Conservation (phyloP, 2,888 invertebrate species). For the Drosophila nr. fundita region DNA sequence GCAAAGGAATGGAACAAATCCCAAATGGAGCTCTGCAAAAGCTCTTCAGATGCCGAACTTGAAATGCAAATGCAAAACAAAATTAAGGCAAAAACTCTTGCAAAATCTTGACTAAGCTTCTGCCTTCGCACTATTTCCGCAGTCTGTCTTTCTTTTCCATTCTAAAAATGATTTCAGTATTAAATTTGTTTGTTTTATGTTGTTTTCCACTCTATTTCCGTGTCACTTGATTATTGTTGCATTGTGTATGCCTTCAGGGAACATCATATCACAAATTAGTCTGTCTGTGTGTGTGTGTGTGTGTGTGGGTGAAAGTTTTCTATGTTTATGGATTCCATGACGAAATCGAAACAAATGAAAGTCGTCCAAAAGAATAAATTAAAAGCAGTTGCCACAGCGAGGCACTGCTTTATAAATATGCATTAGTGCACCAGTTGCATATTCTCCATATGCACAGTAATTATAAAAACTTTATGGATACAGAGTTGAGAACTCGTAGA, state of each 20-base stretch:
- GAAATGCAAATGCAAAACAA: conserved; percentile 33
- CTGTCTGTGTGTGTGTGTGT: conserved; percentile 1
- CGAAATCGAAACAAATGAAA: conserved; percentile 74
- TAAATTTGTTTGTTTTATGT: conserved; percentile 22
- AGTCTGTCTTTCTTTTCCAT: conserved; percentile 13
- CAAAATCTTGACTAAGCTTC: conserved; percentile 36
- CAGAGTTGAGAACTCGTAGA: neutral
- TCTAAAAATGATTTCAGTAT: conserved; percentile 35
- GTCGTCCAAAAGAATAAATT: conserved; percentile 72
- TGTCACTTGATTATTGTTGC: conserved; percentile 33
- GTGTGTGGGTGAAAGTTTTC: conserved; percentile 17
- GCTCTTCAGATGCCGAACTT: conserved; percentile 46
- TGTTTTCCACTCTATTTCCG: conserved; percentile 47
- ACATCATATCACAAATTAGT: neutral
- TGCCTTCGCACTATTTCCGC: conserved; percentile 13
- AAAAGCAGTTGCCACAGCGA: conserved; percentile 52
- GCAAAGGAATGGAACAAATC: neutral
- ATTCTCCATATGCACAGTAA: conserved; percentile 5
- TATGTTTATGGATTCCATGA: conserved; percentile 50
- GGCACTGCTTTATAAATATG: conserved; percentile 64
- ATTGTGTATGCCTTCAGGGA: conserved; percentile 2
- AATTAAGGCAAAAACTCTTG: conserved; percentile 29
- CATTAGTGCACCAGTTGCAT: conserved; percentile 67
- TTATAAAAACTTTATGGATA: neutral
- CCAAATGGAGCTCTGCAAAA: conserved; percentile 24